These are phyloP conservation scores for Hemiprocne comata DNA, from an alignment of 2,113 vertebrate genomes.

Conservation along the genomic window DNA sequence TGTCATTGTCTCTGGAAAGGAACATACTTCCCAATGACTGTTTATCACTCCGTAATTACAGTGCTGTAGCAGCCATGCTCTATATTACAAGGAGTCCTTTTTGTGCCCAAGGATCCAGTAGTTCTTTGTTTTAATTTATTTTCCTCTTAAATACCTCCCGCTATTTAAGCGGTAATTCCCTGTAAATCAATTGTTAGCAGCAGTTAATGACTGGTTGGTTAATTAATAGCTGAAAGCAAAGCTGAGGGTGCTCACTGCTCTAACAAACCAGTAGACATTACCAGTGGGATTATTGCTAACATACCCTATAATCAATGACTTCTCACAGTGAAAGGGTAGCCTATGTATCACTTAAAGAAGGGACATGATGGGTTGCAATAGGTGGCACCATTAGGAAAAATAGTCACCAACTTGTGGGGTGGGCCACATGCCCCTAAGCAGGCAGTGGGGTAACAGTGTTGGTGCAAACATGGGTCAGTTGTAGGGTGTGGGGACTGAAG, in stretches of 20 bases:
- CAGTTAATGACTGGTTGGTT: conserved; percentile 81
- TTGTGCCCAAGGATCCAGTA: conserved; percentile 71
- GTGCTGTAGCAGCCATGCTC: conserved; percentile 57
- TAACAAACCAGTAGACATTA: conserved; percentile 62
- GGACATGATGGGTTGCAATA: not conserved
- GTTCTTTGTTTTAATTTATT: conserved; percentile 84
- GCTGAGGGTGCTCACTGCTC: conserved; percentile 70
- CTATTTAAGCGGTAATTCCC: conserved; percentile 80
- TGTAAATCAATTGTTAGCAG: conserved; percentile 82
- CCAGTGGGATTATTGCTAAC: conserved; percentile 43
- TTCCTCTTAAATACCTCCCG: conserved; percentile 79
- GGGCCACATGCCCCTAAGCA: not conserved
- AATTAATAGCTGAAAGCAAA: conserved; percentile 84
- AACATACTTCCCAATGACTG: conserved; percentile 72
- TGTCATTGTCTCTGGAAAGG: conserved; percentile 70
- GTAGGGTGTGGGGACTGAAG: not conserved
- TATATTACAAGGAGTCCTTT: conserved; percentile 70
- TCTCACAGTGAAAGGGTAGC: not conserved
- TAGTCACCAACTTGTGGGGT: not conserved
- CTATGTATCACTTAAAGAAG: conserved; percentile 14
- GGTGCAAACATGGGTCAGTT: not conserved
- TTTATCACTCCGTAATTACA: conserved; percentile 80
- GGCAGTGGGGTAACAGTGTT: not conserved
- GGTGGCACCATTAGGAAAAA: not conserved
- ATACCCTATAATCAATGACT: conserved; percentile 62